Evolutionary conservation across 2,888 invertebrate genomes (phyloP), one percentile per base, ranked within the genome.

Genomic region (Parasteatoda lunata): DNA sequence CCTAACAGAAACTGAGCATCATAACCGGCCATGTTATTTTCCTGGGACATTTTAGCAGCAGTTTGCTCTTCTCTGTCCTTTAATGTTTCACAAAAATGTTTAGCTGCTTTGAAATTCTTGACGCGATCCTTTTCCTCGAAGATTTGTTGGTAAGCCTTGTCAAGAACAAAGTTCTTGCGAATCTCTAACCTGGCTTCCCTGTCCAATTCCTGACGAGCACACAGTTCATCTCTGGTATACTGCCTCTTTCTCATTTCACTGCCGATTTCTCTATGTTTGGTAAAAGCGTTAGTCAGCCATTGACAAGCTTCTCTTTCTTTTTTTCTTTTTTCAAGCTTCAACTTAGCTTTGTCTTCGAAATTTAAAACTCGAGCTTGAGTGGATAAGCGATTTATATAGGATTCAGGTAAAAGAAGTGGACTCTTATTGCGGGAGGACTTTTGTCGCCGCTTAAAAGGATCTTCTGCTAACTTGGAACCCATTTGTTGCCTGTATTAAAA

Each of bases 81-180:
- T 7, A 77, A 5, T 68, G 45, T 48, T 51, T 77, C 76, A 6
- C 65, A 45, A 3, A 72, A 80, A 8, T 72, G 54, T 71, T 77
- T 77, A 4, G 80, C 80, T 9, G 71, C 15, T 15, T 80, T 80
- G 77, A 86, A 86, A 9, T 80, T 45, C 77, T 86, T 86, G 13
- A 86, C 85, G 6, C 85, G 13, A 54, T 86, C 85, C 0, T 80
- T 86, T 30, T 86, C 76, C 52, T 86, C 76, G n/a, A 54, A 86
- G 6, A 86, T 51, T 5, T 80, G 76, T 59, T 80, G 71, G 51
- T 86, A 86, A 1, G 85, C 85, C 6, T 64, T 30, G n/a, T 86
- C 80, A 15, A 86, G 72, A 8, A 86, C 85, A 5, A n/a, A 51
- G 11, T 86, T 66, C n/a, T 59, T 80, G 54, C 80, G 79, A 15